These are phyloP conservation scores for Tinamus major DNA, from an alignment of 2,797 vertebrate genomes.

Conservation along the genomic window DNA sequence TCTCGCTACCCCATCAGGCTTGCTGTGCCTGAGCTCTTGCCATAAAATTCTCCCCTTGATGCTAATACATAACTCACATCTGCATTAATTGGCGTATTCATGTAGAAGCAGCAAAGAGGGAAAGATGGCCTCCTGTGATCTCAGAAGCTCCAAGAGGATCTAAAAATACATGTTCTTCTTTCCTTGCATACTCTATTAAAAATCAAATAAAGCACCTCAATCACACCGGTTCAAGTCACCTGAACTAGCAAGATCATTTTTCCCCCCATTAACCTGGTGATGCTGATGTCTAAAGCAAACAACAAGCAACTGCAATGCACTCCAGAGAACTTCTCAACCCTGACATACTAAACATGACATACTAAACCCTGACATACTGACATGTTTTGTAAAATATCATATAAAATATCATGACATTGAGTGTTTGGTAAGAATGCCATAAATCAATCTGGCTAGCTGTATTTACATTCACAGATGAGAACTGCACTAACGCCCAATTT, in stretches of 20 bases:
- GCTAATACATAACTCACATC: neutral
- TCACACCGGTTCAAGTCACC: neutral
- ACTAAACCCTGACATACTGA: neutral
- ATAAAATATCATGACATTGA: neutral
- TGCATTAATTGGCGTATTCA: neutral
- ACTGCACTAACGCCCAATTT: neutral
- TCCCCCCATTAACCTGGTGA: neutral
- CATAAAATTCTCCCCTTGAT: neutral
- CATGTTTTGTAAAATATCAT: neutral
- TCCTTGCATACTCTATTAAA: neutral
- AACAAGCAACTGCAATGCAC: neutral
- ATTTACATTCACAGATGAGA: conserved; percentile 1
- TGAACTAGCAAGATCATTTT: neutral
- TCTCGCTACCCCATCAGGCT: neutral
- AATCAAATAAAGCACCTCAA: neutral
- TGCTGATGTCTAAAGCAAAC: neutral
- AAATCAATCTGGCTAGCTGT: neutral
- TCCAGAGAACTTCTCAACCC: neutral
- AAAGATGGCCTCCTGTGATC: neutral
- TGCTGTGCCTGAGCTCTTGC: neutral
- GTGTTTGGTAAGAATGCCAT: neutral
- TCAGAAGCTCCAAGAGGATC: neutral
- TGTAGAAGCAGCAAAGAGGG: neutral
- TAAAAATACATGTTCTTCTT: neutral
- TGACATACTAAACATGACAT: neutral